Base-by-base conservation (phyloP, 2,113 vertebrate species). In the Macaca nemestrina region DNA sequence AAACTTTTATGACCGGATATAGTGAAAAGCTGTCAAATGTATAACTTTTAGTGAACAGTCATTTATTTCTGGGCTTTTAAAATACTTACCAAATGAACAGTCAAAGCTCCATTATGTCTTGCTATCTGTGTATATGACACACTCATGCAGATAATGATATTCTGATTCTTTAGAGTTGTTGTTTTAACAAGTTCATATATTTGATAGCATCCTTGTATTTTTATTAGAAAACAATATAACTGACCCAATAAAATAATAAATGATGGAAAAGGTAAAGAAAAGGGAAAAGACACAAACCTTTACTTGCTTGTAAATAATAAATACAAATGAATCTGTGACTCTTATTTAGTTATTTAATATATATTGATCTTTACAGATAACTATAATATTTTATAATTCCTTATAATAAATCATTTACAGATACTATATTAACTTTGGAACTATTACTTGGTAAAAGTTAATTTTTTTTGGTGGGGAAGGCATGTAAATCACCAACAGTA, bases 1-100 rank as follows among this genome's bases (percentile, higher is more conserved):
- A 98, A 98, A 97, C 79, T 97, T 98, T 98, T 32, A 98, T 95
- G 86, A 98, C 97, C 84, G 84, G 86, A 97, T 97, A 91, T 7
- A 78, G 86, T 32, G 67, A 38, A 98, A 97, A 97, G 91, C 85
- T 98, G 96, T 97, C 97, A 98, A 97, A 97, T 79, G 68, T 25
- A 59, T 50, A 95, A 88, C 18, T 55, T 72, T 73, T 67, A 95
- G 90, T 87, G 80, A 97, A 90, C 2, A 96, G 93, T 96, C 81
- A 48, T 93, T 92, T 90, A 40, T 91, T 89, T 90, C 55, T 78
- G 70, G 59, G 73, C 12, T 97, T 98, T 97, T 98, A 32, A 98
- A 98, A 97, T 97, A 98, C 98, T 98, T 98, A 98, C 88, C 50
- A 93, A 96, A 96, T 87, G 78, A 97, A 73, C 50, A 88, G 91